Conservation (phyloP, 35 echinoderm and acorn worm species). For the Chiridota heheva region DNA sequence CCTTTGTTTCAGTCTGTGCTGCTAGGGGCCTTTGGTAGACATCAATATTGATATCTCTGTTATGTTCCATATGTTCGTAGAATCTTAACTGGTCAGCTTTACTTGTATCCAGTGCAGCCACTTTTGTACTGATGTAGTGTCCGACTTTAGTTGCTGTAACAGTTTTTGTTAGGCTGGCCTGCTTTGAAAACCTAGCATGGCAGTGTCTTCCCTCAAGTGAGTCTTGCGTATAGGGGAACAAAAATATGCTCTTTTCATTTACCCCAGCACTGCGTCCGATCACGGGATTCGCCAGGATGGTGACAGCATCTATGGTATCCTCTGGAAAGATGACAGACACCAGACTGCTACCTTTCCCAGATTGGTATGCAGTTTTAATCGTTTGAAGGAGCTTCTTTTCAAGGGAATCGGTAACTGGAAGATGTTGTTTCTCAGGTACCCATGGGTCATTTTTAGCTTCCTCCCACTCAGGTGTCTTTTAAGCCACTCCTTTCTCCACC, state of each 20-base stretch:
- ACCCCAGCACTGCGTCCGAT: slow-evolving; percentile 3
- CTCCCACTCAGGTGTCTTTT: slow-evolving; percentile 13
- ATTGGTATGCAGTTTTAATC: slow-evolving; percentile 23
- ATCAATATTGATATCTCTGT: slow-evolving; percentile 14
- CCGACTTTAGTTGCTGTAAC: slow-evolving; percentile 40
- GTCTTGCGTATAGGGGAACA: slow-evolving; percentile 21
- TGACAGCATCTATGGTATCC: slow-evolving; percentile 22
- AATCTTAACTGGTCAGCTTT: slow-evolving; percentile 14
- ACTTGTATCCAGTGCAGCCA: slow-evolving; percentile 21
- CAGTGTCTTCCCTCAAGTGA: slow-evolving; percentile 13
- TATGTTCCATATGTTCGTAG: slow-evolving; percentile 37
- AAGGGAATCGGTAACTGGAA: background rate
- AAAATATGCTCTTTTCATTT: slow-evolving; percentile 11
- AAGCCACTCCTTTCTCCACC: slow-evolving; percentile 31
- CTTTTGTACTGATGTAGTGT: slow-evolving; percentile 10
- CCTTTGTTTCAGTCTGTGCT: too few species aligned
- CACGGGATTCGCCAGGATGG: background rate
- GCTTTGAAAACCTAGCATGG: background rate
- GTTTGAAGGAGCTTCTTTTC: slow-evolving; percentile 5
- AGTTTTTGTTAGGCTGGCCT: slow-evolving; percentile 4
- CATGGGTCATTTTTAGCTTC: slow-evolving; percentile 35
- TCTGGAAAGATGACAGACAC: slow-evolving; percentile 24
- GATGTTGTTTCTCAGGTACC: slow-evolving; percentile 20
- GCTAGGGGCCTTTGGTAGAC: too few species aligned
- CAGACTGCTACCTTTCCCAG: slow-evolving; percentile 18